Conservation (phyloP, 2,797 vertebrate genomes). For the Chaunax sp. region DNA sequence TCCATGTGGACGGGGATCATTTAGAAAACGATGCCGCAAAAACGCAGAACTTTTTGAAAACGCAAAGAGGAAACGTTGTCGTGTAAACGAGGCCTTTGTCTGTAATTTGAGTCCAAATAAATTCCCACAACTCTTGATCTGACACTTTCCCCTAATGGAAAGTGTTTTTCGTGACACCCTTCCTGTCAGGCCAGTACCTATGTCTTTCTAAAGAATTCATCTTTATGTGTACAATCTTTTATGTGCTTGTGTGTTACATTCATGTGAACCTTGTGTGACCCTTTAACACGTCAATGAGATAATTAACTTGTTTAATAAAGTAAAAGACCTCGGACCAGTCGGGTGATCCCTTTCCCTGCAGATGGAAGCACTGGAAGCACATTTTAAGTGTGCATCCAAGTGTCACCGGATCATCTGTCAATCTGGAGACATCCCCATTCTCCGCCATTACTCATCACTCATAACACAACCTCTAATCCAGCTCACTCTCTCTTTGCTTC, state of each 20-base stretch:
- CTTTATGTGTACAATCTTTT: too few species aligned
- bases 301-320: not conserved
- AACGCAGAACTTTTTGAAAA: too few species aligned
- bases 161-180: not conserved
- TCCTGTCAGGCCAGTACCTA: not conserved
- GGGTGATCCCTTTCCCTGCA: conserved; percentile 14
- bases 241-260: too few species aligned
- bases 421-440: conserved; percentile 58
- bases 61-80: too few species aligned
- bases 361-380: conserved; percentile 10
- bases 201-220: too few species aligned
- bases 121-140: too few species aligned
- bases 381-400: conserved; percentile 36
- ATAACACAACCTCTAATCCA: conserved; percentile 72
- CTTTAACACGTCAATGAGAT: not conserved
- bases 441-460: conserved; percentile 66
- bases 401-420: conserved; percentile 66
- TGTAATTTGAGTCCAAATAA: not conserved
- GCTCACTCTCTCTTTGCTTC: conserved; percentile 67
- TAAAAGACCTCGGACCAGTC: not conserved
- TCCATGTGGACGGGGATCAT: too few species aligned
- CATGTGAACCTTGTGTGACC: too few species aligned
- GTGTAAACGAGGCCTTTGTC: too few species aligned
- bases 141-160: conserved; percentile 10
- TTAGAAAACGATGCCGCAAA: too few species aligned